Base-by-base conservation (phyloP, 2,113 vertebrate genomes). In the Dromiciops gliroides region DNA sequence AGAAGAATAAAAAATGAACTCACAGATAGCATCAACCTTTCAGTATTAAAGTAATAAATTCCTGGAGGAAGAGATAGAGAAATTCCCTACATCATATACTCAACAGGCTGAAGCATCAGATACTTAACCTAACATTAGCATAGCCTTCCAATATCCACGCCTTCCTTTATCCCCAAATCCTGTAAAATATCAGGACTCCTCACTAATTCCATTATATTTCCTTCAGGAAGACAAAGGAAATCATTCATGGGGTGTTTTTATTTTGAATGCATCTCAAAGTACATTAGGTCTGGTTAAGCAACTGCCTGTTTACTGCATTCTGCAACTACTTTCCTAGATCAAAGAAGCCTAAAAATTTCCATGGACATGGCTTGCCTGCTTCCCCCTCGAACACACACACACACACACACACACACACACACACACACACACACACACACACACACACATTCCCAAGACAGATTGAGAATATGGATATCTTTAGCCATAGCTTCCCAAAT, bases 401-500 rank as follows among this genome's bases (percentile, higher is more conserved):
- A 95, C 5, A 0, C 92, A 95, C 5, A 0, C 92, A 95, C 5
- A 0, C 92, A 95, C 5, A 0, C 92, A 95, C 5, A 0, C 92
- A 95, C 5, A 0, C 92, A 95, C 5, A 0, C 92, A 95, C 5
- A 0, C 92, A 95, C 5, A 0, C 92, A 95, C 5, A 0, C n/a
- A 96, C 93, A 96, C 92, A 96, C 92, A 95, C 5, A 0, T 89
- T 96, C 94, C 88, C 89, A 60, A 56, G 50, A 90, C 89, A 50
- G 89, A 90, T 28, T 28, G 47, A 90, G 89, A 90, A 26, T 49
- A 31, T 31, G 67, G 91, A 75, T 93, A 90, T 95, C 96, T 96
- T 97, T 95, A 95, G 93, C 91, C 94, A 93, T 47, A 4, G 90
- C 96, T 96, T 97, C 96, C 97, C 98, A 92, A 48, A 92, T 96